These are phyloP conservation scores for Drosophila sordidapex DNA, from an alignment of 2,888 invertebrate species.

Conservation along the genomic window DNA sequence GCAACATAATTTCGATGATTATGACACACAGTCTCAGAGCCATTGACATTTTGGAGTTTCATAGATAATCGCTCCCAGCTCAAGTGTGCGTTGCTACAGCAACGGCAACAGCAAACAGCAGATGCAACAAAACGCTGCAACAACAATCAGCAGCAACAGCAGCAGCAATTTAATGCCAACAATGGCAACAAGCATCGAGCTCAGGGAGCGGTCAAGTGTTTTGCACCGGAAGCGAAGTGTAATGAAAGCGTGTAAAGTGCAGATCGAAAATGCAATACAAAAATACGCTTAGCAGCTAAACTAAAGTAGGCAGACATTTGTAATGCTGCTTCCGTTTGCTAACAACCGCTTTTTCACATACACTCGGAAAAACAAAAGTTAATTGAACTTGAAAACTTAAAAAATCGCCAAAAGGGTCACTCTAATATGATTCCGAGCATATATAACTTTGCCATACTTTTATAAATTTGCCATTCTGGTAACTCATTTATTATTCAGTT, in stretches of 20 bases:
- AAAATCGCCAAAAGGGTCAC: neutral
- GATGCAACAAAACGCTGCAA: neutral
- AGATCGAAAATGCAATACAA: slow-evolving; percentile 78
- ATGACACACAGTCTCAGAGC: slow-evolving; percentile 52
- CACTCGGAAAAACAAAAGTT: neutral
- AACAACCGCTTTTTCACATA: neutral
- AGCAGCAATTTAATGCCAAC: slow-evolving; percentile 64
- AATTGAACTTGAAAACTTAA: too few relatives aligned
- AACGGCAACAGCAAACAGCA: slow-evolving; percentile 23
- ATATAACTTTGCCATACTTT: neutral
- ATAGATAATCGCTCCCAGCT: slow-evolving; percentile 65
- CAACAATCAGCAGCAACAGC: slow-evolving; percentile 9
- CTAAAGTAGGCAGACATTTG: slow-evolving; percentile 47
- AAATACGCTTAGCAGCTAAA: slow-evolving; percentile 41
- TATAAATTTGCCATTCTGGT: neutral
- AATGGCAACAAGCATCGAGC: slow-evolving; percentile 52
- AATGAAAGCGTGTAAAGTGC: slow-evolving; percentile 79
- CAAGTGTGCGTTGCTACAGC: slow-evolving; percentile 62
- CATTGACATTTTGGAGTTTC: slow-evolving; percentile 36
- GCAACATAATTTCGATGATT: slow-evolving; percentile 63
- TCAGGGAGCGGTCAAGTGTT: slow-evolving; percentile 55
- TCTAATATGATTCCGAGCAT: neutral
- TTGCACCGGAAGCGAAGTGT: slow-evolving; percentile 77
- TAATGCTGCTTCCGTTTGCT: slow-evolving; percentile 43
- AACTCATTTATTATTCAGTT: neutral